Base-by-base conservation (phyloP, 2,113 vertebrate genomes). In the Arothron firmamentum region DNA sequence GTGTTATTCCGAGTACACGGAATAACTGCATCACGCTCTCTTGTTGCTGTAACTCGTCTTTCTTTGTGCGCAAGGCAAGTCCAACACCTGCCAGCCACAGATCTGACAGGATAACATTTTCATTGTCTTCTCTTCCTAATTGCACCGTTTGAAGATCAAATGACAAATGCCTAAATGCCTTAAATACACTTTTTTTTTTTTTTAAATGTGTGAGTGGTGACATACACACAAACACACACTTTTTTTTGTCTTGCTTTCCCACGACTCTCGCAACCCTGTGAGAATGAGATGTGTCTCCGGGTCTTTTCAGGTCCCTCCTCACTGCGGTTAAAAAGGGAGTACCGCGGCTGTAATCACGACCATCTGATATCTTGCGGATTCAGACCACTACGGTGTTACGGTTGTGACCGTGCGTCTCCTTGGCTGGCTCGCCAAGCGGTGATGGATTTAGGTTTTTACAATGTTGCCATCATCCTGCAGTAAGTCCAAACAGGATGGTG, bases 281-380 rank as follows among this genome's bases (percentile, higher is more conserved):
- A 63, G 43, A 38, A 60, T 68, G 47, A 59, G 45, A 60, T 68
- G 19, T 56, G 60, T 63, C 73, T 76, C 62, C 28, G 4, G 2
- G 34, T n/a, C 28, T n/a, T 19, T 38, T 49, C 47, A 3, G 19
- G 20, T 50, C 15, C n/a, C 19, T 15, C 18, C 15, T 75, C 61
- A 34, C 75, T 38, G 58, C 66, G 61, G 65, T 59, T 54, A 70
- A 64, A 41, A 52, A 64, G 11, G 1, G 2, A 20, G 18, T 49
- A 10, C 21, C 23, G 9, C 8, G 41, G 48, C 38, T 63, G 20
- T 42, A 63, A 46, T 45, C 16, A 17, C 16, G 46, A 19, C 17
- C 51, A 28, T 28, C 25, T 28, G 25, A 28, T 28, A 28, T 28
- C 25, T 28, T 28, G 4, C 3, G 25, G 25, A 28, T 7, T 28